Percentiles rank a stretch among this genome's conserved stretches.
Evolutionary conservation across 2,113 vertebrate species (phyloP).

Genomic region (Ageneiosus marmoratus): DNA sequence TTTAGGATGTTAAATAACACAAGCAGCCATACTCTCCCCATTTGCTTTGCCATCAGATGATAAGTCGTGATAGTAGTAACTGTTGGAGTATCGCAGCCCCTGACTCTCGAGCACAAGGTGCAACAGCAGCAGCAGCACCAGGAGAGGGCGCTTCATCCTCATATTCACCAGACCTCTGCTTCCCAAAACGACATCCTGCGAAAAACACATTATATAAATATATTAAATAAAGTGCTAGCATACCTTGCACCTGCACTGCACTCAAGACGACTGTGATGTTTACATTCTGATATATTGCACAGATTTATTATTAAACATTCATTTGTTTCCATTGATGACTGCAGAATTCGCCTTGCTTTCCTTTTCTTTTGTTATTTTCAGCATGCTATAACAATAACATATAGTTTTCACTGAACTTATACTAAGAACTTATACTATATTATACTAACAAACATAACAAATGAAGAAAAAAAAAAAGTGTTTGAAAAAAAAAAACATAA

Average conservation of each 20-base stretch:
- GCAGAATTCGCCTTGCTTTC: background rate
- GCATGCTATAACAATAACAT: background rate
- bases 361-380: background rate
- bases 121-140: slow-evolving; percentile 62
- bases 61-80: slow-evolving; percentile 83
- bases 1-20: background rate
- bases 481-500: too few species aligned
- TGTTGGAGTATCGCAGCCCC: slow-evolving; percentile 75
- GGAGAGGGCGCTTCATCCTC: slow-evolving; percentile 63
- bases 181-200: slow-evolving; percentile 33
- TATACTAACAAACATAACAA: background rate
- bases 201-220: too few species aligned
- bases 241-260: background rate
- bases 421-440: background rate
- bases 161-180: slow-evolving; percentile 43
- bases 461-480: too few species aligned
- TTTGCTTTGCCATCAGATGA: slow-evolving; percentile 62
- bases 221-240: background rate
- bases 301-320: background rate
- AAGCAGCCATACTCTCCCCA: slow-evolving; percentile 67
- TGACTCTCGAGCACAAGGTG: slow-evolving; percentile 48
- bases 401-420: background rate
- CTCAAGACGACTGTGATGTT: too few species aligned
- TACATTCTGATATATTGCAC: slow-evolving; percentile 2
- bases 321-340: background rate